These are phyloP conservation scores for Aphelinus atriplicis DNA, from an alignment of 1,140 invertebrate species.

Conservation along the genomic window DNA sequence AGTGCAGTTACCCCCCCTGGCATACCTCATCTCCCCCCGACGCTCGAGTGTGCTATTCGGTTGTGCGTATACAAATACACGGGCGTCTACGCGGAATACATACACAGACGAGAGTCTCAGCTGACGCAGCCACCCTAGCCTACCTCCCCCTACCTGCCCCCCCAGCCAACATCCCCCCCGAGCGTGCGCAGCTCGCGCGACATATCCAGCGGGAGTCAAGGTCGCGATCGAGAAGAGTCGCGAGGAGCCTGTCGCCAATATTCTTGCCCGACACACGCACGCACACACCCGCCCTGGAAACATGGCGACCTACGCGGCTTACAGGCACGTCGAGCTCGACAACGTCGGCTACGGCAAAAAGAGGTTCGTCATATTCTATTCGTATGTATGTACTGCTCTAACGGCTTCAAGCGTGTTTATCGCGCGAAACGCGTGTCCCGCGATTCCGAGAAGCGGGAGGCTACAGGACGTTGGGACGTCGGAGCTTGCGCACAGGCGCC, in stretches of 20 bases:
- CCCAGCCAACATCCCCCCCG: not conserved
- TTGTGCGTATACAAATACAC: not conserved
- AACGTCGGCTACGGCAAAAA: slow-evolving; percentile 77
- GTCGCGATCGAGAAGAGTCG: not conserved
- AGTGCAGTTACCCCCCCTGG: not conserved
- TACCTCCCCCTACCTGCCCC: too few relatives aligned
- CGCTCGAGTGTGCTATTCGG: too few relatives aligned
- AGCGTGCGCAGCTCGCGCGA: not conserved
- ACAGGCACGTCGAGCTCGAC: slow-evolving; percentile 77
- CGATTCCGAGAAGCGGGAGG: too few relatives aligned
- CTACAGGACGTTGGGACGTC: too few relatives aligned
- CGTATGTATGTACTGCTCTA: too few relatives aligned
- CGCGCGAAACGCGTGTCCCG: too few relatives aligned
- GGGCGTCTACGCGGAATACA: not conserved
- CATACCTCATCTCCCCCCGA: too few relatives aligned
- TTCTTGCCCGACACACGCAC: too few relatives aligned
- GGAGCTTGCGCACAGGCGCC: too few relatives aligned
- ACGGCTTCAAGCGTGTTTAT: too few relatives aligned
- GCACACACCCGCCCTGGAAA: not conserved
- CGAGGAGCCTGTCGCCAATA: not conserved
- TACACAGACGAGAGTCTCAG: not conserved
- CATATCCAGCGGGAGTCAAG: not conserved
- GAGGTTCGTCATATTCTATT: slow-evolving; percentile 64
- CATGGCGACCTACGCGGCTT: slow-evolving; percentile 77
- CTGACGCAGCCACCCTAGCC: not conserved